These are phyloP conservation scores for Osmoderma eremita DNA, from an alignment of 2,888 invertebrate species.

Conservation along the genomic window DNA sequence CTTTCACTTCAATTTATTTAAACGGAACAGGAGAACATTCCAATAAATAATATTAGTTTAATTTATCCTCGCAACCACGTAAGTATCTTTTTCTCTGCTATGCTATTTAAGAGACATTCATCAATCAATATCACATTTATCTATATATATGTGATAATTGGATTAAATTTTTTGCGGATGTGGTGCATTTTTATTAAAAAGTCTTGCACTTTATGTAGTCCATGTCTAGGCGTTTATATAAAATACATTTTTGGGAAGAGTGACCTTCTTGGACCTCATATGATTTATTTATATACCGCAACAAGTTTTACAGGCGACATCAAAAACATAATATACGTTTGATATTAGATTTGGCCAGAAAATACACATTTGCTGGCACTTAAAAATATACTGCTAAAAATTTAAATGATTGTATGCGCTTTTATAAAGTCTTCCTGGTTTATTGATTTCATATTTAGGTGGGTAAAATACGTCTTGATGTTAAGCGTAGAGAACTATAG, in stretches of 20 bases:
- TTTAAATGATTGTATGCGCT: too few relatives aligned
- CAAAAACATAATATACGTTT: too few relatives aligned
- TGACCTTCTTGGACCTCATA: slow-evolving; percentile 4
- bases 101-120: background rate
- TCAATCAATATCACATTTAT: background rate
- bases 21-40: slow-evolving; percentile 2
- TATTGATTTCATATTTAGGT: background rate
- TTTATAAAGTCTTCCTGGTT: background rate
- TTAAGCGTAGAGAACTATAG: too few relatives aligned
- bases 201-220: background rate
- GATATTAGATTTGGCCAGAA: too few relatives aligned
- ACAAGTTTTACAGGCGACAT: background rate
- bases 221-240: background rate
- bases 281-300: slow-evolving; percentile 12
- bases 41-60: slow-evolving; percentile 8
- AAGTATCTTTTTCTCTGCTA: slow-evolving; percentile 5
- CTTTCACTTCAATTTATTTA: slow-evolving; percentile 23
- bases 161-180: too few relatives aligned
- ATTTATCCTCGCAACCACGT: slow-evolving; percentile 12
- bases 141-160: too few relatives aligned
- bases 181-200: background rate
- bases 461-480: background rate
- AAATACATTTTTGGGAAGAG: background rate
- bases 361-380: too few relatives aligned
- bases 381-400: too few relatives aligned